Conservation (phyloP, 2,797 vertebrate species). For the Pithecia hirsuta region DNA sequence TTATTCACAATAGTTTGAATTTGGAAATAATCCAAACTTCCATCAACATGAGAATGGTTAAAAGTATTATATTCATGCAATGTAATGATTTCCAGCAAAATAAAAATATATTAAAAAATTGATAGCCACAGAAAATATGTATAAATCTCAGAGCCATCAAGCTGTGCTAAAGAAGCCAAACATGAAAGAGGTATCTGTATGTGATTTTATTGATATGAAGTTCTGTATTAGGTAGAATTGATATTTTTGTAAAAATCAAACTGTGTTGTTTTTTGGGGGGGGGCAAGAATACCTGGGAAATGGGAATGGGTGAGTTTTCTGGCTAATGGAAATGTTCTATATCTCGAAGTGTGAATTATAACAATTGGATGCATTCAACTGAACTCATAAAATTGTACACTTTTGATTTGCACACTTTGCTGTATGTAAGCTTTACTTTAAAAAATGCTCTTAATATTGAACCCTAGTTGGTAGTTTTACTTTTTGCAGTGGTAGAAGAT, state of each 20-base stretch:
- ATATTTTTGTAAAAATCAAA: background rate
- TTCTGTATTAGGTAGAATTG: background rate
- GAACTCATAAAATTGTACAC: background rate
- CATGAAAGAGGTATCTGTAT: background rate
- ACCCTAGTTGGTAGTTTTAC: background rate
- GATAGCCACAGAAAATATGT: background rate
- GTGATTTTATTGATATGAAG: background rate
- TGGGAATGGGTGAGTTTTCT: background rate
- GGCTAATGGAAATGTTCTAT: background rate
- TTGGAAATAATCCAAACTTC: background rate
- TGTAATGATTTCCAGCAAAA: background rate
- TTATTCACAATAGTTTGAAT: background rate
- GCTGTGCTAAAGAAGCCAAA: background rate
- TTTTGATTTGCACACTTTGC: background rate
- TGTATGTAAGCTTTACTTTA: background rate
- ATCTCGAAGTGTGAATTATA: background rate
- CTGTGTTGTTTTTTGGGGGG: background rate
- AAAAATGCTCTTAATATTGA: background rate
- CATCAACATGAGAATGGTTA: background rate
- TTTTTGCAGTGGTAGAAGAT: background rate
- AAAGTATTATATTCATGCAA: background rate
- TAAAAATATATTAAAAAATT: background rate
- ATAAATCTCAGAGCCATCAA: background rate
- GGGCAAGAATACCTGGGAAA: background rate
- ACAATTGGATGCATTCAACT: background rate